Evolutionary conservation across 2,113 vertebrate species (phyloP), one percentile per base, ranked within the genome.

Genomic region (Progne subis): DNA sequence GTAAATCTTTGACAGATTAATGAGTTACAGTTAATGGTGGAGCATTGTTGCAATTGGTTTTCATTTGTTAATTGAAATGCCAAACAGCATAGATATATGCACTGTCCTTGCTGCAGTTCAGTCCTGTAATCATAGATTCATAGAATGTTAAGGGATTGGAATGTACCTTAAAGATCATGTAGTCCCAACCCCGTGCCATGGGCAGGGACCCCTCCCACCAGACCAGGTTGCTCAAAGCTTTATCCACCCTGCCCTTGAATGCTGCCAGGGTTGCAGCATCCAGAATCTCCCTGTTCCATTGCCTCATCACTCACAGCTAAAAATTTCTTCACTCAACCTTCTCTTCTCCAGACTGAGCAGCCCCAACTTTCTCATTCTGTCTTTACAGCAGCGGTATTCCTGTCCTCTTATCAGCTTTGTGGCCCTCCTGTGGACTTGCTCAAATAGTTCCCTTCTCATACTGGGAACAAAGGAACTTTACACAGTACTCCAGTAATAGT

Each of bases 1-100:
- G 41, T 88, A 85, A 92, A 69, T 82, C 86, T 88, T 76, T 93
- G 82, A 71, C 68, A 93, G 81, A 93, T 78, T 74, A 91, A 94
- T 78, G 90, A 87, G 55, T 67, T 82, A 43, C 85, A 88, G 39
- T 90, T 94, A 93, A 72, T n/a, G 19, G 56, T 46, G 60, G 49
- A 78, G 34, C 32, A 71, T 8, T 53, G 34, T 21, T 31, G 19
- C 41, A 77, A 2, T 11, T 81, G 79, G 70, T 82, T 93, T 82
- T 55, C 56, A 50, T 8, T 87, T 50, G n/a, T 71, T 90, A 88
- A 76, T 5, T 82, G 77, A 91, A n/a, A 69, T 70, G 52, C 20
- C 13, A 31, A 31, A 88, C 12, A 80, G 12, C 19, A 49, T 3
- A 80, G 12, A 46, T 68, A 17, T 5, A 75, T 29, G 10, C 10